Conservation (phyloP, 2,888 invertebrate species). For the Macropis europaea region DNA sequence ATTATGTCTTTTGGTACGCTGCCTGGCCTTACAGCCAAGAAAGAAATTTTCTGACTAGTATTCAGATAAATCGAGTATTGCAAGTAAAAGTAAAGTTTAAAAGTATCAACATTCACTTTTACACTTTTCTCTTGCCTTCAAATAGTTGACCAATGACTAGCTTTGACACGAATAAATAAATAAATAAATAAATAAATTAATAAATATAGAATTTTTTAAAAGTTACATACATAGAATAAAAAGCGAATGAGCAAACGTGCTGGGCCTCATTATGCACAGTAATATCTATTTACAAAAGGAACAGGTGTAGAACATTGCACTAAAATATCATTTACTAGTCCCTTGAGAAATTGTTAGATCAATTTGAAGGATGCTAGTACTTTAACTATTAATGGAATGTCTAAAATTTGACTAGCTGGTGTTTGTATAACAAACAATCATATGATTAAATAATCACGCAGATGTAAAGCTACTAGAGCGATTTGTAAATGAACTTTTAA, state of each 20-base stretch:
- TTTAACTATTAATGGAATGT: constrained; percentile 53
- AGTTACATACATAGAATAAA: constrained; percentile 19
- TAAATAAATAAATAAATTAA: constrained; percentile 47
- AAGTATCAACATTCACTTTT: constrained; percentile 37
- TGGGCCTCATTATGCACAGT: constrained; percentile 26
- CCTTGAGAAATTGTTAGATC: constrained; percentile 44
- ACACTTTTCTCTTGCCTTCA: constrained; percentile 8
- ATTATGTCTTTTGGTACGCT: constrained; percentile 67
- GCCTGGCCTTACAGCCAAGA: constrained; percentile 56
- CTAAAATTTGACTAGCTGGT: constrained; percentile 62
- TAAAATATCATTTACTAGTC: constrained; percentile 65
- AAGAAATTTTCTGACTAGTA: constrained; percentile 63
- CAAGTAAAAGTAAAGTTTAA: constrained; percentile 50
- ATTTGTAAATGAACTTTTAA: constrained; percentile 28
- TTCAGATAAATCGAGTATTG: constrained; percentile 58
- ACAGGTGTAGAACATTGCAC: constrained; percentile 73
- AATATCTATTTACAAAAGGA: constrained; percentile 60
- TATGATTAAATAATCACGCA: constrained; percentile 49
- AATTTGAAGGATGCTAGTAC: constrained; percentile 28
- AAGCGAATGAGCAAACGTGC: constrained; percentile 35
- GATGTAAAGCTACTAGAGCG: constrained; percentile 45
- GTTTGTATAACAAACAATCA: constrained; percentile 65
- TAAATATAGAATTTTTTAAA: constrained; percentile 34
- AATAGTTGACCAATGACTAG: constrained; percentile 38
- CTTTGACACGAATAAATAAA: not conserved